Conservation (phyloP, 2,113 vertebrate species). For the Scortum barcoo region DNA sequence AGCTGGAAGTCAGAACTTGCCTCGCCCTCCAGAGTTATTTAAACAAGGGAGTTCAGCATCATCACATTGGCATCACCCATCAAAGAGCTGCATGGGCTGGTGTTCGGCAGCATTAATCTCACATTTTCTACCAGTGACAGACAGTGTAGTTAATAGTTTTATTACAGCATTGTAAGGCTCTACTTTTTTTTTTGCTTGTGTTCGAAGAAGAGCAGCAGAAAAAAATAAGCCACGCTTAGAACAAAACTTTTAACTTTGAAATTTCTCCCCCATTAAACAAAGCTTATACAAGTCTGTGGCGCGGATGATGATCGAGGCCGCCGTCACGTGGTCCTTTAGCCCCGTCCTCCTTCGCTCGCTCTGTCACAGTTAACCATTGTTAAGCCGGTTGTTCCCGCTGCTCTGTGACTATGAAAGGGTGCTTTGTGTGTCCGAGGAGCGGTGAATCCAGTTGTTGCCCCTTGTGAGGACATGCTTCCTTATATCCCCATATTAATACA, state of each 20-base stretch:
- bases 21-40: constrained; percentile 61
- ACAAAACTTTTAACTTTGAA: neutral
- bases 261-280: neutral
- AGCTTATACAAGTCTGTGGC: neutral
- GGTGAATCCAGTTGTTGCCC: constrained; percentile 80
- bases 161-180: neutral
- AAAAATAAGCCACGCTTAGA: neutral
- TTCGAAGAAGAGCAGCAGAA: neutral
- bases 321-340: constrained; percentile 18
- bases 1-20: constrained; percentile 35
- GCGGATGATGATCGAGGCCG: constrained; percentile 16
- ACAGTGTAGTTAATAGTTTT: neutral
- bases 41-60: constrained; percentile 39
- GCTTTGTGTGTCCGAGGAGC: constrained; percentile 74
- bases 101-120: no score
- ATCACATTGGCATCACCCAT: constrained; percentile 33
- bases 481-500: constrained; percentile 98
- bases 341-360: constrained; percentile 10
- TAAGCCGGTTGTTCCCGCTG: constrained; percentile 63
- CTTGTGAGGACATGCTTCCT: constrained; percentile 96
- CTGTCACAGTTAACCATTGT: constrained; percentile 75
- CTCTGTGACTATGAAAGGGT: constrained; percentile 72
- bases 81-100: constrained; percentile 6
- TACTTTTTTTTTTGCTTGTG: constrained; percentile 1
- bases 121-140: neutral